phyloP scores from a whole-genome alignment of 2,113 vertebrate species.

The Nannospalax galili region DNA sequence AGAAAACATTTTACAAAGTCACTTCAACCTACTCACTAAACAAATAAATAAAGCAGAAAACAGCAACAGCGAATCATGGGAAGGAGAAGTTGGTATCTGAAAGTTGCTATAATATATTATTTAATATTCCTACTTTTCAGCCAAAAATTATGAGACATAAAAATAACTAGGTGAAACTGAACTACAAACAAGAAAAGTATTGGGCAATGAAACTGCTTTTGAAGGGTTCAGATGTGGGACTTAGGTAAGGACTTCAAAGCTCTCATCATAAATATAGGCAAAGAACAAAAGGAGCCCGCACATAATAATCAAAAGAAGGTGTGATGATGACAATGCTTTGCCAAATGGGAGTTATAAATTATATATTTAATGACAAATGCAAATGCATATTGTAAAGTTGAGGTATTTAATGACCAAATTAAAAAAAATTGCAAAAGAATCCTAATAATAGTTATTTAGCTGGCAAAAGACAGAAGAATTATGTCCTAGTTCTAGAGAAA shows the following conservation, averaged over 20 bases:
- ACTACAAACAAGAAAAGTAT: neutral
- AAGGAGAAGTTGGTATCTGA: too few relatives aligned
- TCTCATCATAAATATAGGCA: neutral
- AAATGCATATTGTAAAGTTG: too few relatives aligned
- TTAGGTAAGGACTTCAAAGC: neutral
- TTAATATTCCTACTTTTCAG: neutral
- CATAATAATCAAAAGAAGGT: neutral
- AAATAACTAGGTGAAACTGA: neutral
- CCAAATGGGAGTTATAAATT: neutral
- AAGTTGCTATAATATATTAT: neutral
- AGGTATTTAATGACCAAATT: constrained; percentile 16
- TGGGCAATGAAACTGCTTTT: too few relatives aligned
- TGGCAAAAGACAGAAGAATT: neutral
- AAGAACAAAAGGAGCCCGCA: neutral
- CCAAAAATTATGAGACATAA: neutral
- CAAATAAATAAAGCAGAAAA: neutral
- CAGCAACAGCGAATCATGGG: neutral
- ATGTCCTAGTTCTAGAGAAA: neutral
- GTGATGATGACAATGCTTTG: neutral
- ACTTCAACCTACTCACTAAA: neutral
- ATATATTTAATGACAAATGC: neutral
- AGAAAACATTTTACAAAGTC: neutral
- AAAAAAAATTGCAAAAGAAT: neutral
- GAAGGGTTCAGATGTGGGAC: neutral
- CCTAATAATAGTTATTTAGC: neutral